phyloP scores from a whole-genome alignment of 1,140 invertebrate genomes.

The Formica exsecta region DNA sequence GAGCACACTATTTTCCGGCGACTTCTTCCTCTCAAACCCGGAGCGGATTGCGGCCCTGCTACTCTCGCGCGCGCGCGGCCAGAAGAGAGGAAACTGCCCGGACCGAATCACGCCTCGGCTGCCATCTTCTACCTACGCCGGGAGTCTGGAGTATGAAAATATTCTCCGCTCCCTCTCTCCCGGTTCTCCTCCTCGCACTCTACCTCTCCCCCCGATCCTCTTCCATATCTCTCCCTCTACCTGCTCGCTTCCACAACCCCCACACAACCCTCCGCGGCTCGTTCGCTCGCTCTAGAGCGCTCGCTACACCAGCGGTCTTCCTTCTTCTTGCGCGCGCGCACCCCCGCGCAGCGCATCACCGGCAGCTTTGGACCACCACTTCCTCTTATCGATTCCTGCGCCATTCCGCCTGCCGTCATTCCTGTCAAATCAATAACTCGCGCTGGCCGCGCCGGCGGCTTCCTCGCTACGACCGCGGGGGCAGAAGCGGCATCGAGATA shows the following conservation, averaged over 20 bases:
- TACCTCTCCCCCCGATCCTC: conserved; percentile 48
- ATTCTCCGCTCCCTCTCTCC: conserved; percentile 79
- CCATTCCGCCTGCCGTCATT: conserved; percentile 84
- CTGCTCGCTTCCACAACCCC: conserved; percentile 61
- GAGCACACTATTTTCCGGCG: conserved; percentile 64
- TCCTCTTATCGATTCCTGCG: conserved; percentile 86
- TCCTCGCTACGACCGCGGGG: conserved; percentile 60
- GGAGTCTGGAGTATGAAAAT: conserved; percentile 86
- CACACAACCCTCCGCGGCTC: conserved; percentile 35
- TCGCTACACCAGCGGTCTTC: not conserved
- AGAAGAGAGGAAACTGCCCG: conserved; percentile 75
- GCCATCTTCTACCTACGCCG: conserved; percentile 85
- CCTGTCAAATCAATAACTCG: conserved; percentile 84
- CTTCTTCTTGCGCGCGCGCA: conserved; percentile 37
- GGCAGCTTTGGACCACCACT: conserved; percentile 81
- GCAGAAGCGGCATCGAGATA: conserved; percentile 66
- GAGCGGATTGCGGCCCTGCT: conserved; percentile 71
- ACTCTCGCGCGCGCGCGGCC: conserved; percentile 72
- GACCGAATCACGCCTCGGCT: conserved; percentile 83
- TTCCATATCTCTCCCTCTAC: conserved; percentile 64
- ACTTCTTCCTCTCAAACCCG: conserved; percentile 53
- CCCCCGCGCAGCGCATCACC: conserved; percentile 64
- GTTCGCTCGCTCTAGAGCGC: conserved; percentile 23
- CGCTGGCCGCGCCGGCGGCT: conserved; percentile 44
- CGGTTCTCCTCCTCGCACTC: conserved; percentile 43